These are phyloP conservation scores for Trochalopteron elliotii DNA, from an alignment of 2,113 vertebrate species.

Conservation along the genomic window DNA sequence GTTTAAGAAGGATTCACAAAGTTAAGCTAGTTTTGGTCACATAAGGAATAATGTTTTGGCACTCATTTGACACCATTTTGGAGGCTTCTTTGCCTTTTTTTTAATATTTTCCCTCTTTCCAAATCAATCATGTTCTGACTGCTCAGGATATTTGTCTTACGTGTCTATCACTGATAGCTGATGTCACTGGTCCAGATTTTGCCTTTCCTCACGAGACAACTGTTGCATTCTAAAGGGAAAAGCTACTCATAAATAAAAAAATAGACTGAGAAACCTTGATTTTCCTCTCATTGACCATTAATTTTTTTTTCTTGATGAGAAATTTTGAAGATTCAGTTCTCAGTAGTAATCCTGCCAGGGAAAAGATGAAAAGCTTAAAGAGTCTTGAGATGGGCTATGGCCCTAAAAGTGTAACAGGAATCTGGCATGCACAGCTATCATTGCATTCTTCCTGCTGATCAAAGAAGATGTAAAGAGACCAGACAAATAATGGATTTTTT, in stretches of 20 bases:
- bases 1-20: background rate
- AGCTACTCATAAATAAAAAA: background rate
- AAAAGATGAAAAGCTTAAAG: background rate
- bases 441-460: background rate
- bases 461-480: background rate
- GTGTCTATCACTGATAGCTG: background rate
- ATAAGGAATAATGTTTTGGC: background rate
- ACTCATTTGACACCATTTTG: background rate
- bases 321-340: background rate
- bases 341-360: background rate
- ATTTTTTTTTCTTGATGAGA: background rate
- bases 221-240: background rate
- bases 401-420: background rate
- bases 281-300: background rate
- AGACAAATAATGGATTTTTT: background rate
- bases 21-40: background rate
- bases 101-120: background rate
- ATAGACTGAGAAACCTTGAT: background rate
- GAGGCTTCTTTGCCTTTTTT: background rate
- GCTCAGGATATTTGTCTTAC: background rate
- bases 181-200: background rate
- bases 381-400: fast-evolving
- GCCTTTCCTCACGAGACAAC: background rate
- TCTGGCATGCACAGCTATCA: background rate
- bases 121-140: background rate